Base-by-base conservation (phyloP, 2,797 vertebrate genomes). In the Falco columbarius region DNA sequence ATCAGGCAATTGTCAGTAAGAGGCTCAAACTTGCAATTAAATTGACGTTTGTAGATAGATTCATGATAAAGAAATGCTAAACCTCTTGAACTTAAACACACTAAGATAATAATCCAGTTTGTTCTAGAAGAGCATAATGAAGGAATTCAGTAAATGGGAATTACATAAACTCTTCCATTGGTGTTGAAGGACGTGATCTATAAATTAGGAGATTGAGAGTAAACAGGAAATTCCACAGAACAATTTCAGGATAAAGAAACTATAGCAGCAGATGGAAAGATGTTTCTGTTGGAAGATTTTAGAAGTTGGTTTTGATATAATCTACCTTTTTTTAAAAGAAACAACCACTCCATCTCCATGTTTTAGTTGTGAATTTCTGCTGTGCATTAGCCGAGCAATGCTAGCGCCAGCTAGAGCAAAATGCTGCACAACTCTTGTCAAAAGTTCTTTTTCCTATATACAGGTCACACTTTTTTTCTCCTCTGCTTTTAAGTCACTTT, bases 221-320 rank as follows among this genome's bases (percentile, higher is more conserved):
- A 97, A 98, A 97, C 97, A 97, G 97, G 97, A 98, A 97, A 97
- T 97, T 97, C 97, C 97, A 95, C 87, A 96, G 95, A 97, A 98
- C 95, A 96, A 96, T 97, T 97, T 97, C 95, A 97, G 96, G 95
- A 97, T 94, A 93, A 94, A 96, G 95, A 94, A 95, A 95, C 91
- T 97, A 86, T 95, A 97, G 96, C 90, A 96, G 86, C 94, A 97
- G 95, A 97, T 96, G 95, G 96, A 95, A 96, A 97, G 96, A 97
- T 94, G 94, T 94, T 96, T 95, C 96, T 95, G 72, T 63, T 95
- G 72, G 79, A 83, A 95, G 76, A 86, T 90, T 96, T 95, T 86
- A 86, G 75, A 86, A 73, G 75, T 76, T 97, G 70, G 82, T 42
- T 89, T 90, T 89, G 76, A 96, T 97, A 96, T 32, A 70, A 89